phyloP scores from a whole-genome alignment of 2,797 vertebrate species.

The Prionace glauca region DNA sequence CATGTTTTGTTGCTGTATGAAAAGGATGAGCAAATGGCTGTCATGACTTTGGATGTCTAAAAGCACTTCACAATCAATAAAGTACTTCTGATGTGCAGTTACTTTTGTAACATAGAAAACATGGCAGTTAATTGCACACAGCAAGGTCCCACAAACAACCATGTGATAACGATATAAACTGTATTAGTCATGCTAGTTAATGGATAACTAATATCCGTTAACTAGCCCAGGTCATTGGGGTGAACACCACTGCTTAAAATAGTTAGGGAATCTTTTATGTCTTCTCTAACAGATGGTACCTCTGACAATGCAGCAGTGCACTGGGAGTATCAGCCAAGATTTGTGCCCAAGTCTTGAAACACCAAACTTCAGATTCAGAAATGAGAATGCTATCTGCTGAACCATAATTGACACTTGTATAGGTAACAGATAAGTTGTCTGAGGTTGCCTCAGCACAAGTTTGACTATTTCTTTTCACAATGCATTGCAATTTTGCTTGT shows the following conservation, averaged over 20 bases:
- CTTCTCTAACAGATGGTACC: no score
- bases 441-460: not conserved
- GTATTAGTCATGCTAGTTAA: not conserved
- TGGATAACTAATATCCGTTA: not conserved
- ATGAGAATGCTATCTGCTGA: not conserved
- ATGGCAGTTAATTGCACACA: not conserved
- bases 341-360: not conserved
- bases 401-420: not conserved
- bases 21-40: not conserved
- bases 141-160: not conserved
- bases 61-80: not conserved
- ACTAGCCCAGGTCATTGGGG: not conserved
- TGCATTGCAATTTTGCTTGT: not conserved
- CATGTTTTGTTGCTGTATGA: not conserved
- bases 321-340: not conserved
- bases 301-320: not conserved
- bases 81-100: not conserved
- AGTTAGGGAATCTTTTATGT: not conserved
- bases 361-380: not conserved
- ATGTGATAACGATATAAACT: not conserved
- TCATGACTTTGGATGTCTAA: not conserved
- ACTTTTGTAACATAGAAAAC: not conserved
- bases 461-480: not conserved
- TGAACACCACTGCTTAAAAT: not conserved
- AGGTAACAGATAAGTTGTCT: not conserved